Conservation (phyloP, 2,888 invertebrate species). For the Octonoba sinensis region DNA sequence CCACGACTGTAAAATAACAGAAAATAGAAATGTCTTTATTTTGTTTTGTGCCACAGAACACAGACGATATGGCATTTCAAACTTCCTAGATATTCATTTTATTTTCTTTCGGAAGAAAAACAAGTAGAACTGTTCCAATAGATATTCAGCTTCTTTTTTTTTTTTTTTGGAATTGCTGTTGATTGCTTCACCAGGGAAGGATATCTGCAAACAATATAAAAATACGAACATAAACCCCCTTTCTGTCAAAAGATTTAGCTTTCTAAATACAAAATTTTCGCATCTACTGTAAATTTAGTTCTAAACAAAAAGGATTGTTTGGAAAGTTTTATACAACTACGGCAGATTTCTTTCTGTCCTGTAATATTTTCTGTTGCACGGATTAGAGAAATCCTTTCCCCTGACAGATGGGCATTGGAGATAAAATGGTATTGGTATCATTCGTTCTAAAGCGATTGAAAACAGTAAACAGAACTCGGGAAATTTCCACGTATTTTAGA, state of each 20-base stretch:
- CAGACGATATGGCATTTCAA: background rate
- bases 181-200: background rate
- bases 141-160: too few species aligned
- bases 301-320: too few species aligned
- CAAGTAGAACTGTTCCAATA: background rate
- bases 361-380: too few species aligned
- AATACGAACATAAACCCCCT: too few species aligned
- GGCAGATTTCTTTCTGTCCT: too few species aligned
- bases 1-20: slow-evolving; percentile 22
- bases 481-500: background rate
- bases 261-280: too few species aligned
- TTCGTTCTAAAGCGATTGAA: background rate
- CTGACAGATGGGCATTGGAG: too few species aligned
- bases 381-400: too few species aligned
- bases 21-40: slow-evolving; percentile 9
- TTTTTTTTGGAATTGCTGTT: background rate
- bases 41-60: slow-evolving; percentile 7
- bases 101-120: too few species aligned
- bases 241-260: too few species aligned
- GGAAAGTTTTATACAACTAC: too few species aligned
- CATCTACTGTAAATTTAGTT: too few species aligned
- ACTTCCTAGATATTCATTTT: background rate
- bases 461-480: background rate
- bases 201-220: background rate
- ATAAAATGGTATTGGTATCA: background rate